phyloP scores from a whole-genome alignment of 1,140 invertebrate genomes.

The Brachionus plicatilis region DNA sequence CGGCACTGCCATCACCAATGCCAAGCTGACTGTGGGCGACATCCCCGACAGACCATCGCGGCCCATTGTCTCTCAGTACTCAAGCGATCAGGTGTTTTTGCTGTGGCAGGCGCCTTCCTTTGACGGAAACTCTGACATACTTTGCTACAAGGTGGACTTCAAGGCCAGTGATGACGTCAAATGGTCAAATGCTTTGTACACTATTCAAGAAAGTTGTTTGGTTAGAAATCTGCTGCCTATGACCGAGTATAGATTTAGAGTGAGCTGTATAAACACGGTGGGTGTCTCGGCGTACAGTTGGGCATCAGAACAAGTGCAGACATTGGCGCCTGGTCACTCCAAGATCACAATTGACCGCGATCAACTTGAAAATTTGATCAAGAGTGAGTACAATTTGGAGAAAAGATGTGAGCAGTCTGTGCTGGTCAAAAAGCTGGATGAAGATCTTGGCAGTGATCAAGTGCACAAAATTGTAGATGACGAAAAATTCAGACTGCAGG shows the following conservation, averaged over 20 bases:
- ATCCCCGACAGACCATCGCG: conserved; percentile 75
- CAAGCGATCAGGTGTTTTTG: conserved; percentile 77
- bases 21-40: conserved; percentile 59
- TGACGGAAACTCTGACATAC: conserved; percentile 55
- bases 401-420: not conserved
- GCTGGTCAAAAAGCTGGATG: not conserved
- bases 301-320: conserved; percentile 46
- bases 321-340: not conserved
- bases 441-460: not conserved
- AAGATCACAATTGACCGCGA: conserved; percentile 13
- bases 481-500: not conserved
- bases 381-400: conserved; percentile 5
- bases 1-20: conserved; percentile 58
- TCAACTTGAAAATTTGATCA: not conserved
- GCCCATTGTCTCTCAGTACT: conserved; percentile 72
- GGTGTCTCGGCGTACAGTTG: conserved; percentile 61
- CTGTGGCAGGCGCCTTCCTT: conserved; percentile 54
- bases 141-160: conserved; percentile 53
- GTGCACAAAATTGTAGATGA: not conserved
- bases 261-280: conserved; percentile 80
- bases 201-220: conserved; percentile 87
- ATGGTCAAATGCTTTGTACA: conserved; percentile 78
- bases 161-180: conserved; percentile 63
- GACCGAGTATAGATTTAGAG: conserved; percentile 77
- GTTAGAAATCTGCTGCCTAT: conserved; percentile 70